Conservation (phyloP, 2,888 invertebrate genomes). For the Phaedon cochleariae region DNA sequence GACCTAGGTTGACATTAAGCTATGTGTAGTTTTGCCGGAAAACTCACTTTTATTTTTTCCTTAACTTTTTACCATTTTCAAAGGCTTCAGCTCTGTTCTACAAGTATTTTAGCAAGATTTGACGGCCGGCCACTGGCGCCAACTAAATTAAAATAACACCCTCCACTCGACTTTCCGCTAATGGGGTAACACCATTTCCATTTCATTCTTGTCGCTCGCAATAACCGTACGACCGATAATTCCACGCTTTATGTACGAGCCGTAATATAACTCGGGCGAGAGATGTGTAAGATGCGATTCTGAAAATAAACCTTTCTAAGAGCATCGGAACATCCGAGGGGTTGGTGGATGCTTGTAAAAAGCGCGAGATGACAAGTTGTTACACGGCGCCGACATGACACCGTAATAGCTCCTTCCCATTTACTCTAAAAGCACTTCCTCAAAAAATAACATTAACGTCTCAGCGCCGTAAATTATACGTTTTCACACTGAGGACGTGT, state of each 20-base stretch:
- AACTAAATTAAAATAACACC: no score
- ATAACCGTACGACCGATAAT: background rate
- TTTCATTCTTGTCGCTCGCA: background rate
- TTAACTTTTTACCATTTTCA: no score
- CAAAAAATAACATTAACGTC: constrained; percentile 46
- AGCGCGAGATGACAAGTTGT: constrained; percentile 55
- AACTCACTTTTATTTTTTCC: no score
- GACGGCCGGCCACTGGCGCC: background rate
- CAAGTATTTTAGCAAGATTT: background rate
- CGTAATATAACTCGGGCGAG: background rate
- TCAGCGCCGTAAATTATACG: constrained; percentile 43
- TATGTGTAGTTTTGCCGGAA: no score
- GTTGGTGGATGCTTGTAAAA: constrained; percentile 52
- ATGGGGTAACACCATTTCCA: background rate
- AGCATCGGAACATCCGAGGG: constrained; percentile 29
- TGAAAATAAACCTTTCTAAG: constrained; percentile 53
- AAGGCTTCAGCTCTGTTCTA: no score
- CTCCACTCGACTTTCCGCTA: background rate
- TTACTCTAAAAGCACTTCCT: constrained; percentile 52
- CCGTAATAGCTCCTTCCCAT: constrained; percentile 56
- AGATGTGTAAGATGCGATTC: constrained; percentile 31
- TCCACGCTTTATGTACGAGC: background rate
- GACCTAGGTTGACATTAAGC: no score
- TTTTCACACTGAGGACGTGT: constrained; percentile 13
- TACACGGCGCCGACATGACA: constrained; percentile 57